phyloP scores from a whole-genome alignment of 2,797 vertebrate genomes.

The Pteronotus mesoamericanus region DNA sequence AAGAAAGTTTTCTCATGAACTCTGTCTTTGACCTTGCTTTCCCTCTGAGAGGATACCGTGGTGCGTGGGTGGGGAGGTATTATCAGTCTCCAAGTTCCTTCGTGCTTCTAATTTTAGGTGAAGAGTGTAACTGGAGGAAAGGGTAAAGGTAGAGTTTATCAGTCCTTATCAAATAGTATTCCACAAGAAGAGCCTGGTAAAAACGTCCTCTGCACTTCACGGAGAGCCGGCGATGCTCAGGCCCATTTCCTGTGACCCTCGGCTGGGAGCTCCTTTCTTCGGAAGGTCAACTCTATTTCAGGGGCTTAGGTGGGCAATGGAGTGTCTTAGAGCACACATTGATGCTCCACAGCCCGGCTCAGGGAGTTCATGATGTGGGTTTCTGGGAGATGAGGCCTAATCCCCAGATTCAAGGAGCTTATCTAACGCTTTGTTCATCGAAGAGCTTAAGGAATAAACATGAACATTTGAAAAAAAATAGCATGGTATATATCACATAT shows the following conservation, averaged over 20 bases:
- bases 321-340: not conserved
- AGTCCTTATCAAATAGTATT: not conserved
- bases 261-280: not conserved
- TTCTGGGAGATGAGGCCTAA: not conserved
- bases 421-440: not conserved
- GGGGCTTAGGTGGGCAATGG: not conserved
- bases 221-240: not conserved
- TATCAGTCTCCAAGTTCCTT: not conserved
- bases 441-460: not conserved
- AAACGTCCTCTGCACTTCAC: not conserved
- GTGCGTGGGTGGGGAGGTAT: accelerated
- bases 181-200: not conserved
- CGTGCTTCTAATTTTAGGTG: not conserved
- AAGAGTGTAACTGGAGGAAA: not conserved
- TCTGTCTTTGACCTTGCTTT: not conserved
- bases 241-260: not conserved
- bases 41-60: accelerated
- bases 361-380: not conserved
- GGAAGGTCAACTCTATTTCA: not conserved
- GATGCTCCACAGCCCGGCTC: not conserved
- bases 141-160: not conserved
- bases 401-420: not conserved
- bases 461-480: not conserved
- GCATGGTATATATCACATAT: not conserved
- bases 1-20: not conserved